Conservation (phyloP, 1,140 invertebrate species). For the Bilobella aurantiaca region DNA sequence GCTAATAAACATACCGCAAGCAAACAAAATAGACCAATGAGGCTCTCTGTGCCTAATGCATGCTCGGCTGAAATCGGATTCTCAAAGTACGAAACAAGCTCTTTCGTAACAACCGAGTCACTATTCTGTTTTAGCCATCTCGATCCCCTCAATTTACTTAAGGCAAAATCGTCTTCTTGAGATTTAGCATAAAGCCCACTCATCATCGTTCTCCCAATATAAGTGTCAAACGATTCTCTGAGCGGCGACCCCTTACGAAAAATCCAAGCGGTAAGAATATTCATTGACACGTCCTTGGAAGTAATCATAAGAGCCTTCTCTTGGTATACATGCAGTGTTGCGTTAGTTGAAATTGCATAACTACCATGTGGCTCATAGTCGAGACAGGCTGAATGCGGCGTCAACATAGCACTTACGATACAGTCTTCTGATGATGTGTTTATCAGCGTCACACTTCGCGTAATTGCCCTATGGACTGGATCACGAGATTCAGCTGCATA, state of each 20-base stretch:
- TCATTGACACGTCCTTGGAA: neutral
- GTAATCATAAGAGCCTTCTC: neutral
- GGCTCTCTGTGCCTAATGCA: too few species aligned
- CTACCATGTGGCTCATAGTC: neutral
- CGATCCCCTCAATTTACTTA: neutral
- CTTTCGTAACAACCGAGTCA: neutral
- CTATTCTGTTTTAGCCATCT: neutral
- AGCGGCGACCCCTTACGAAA: neutral
- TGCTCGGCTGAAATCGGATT: too few species aligned
- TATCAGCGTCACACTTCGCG: neutral
- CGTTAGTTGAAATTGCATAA: neutral
- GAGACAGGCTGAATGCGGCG: neutral
- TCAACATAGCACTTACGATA: neutral
- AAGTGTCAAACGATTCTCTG: neutral
- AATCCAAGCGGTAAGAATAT: neutral
- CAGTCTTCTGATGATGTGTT: conserved; percentile 13
- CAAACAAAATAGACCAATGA: too few species aligned
- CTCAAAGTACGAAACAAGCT: too few species aligned
- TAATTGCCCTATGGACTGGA: neutral
- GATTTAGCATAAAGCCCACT: neutral
- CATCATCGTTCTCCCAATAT: neutral
- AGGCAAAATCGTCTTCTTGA: neutral
- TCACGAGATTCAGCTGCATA: neutral
- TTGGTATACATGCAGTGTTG: neutral
- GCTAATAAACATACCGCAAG: too few species aligned